Percentiles rank a stretch among this genome's conserved stretches.
Evolutionary conservation across 2,797 vertebrate genomes (phyloP).

Genomic region (Orestias chungarensis): DNA sequence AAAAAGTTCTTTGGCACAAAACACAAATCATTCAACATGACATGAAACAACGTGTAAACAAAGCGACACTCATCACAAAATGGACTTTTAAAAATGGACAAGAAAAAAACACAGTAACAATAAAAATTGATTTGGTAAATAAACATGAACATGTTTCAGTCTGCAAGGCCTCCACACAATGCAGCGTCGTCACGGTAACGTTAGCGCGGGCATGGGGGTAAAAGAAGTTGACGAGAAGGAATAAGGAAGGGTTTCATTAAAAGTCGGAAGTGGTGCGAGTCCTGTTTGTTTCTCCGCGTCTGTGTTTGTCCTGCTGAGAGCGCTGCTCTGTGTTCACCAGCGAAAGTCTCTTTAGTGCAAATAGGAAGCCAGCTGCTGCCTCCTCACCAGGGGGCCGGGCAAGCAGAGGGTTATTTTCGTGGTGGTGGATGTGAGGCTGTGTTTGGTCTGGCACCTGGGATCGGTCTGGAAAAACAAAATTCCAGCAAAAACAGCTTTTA

Average conservation of each 20-base stretch:
- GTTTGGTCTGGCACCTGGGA: conserved; percentile 82
- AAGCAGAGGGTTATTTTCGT: conserved; percentile 80
- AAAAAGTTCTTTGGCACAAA: conserved; percentile 81
- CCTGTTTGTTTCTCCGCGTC: conserved; percentile 40
- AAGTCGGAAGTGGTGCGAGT: conserved; percentile 33
- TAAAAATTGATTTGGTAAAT: conserved; percentile 68
- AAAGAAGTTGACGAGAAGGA: conserved; percentile 11
- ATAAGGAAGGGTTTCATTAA: conserved; percentile 18
- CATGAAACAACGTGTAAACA: conserved; percentile 69
- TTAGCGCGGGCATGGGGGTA: conserved; percentile 9
- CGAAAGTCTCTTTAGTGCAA: conserved; percentile 83
- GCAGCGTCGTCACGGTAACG: conserved; percentile 53
- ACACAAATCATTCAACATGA: conserved; percentile 70
- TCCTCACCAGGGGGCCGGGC: conserved; percentile 18
- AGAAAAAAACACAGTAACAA: conserved; percentile 50
- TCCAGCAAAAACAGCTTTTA: background rate
- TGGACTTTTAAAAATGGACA: conserved; percentile 41
- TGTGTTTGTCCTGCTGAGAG: conserved; percentile 29
- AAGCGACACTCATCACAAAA: conserved; percentile 56
- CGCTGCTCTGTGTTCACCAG: conserved; percentile 51
- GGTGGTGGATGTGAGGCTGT: conserved; percentile 72
- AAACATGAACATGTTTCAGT: conserved; percentile 61
- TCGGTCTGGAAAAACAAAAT: conserved; percentile 64
- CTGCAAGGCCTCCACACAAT: conserved; percentile 71
- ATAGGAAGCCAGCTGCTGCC: conserved; percentile 70